phyloP scores from a whole-genome alignment of 2,888 invertebrate genomes.

The Cephalotes varians region DNA sequence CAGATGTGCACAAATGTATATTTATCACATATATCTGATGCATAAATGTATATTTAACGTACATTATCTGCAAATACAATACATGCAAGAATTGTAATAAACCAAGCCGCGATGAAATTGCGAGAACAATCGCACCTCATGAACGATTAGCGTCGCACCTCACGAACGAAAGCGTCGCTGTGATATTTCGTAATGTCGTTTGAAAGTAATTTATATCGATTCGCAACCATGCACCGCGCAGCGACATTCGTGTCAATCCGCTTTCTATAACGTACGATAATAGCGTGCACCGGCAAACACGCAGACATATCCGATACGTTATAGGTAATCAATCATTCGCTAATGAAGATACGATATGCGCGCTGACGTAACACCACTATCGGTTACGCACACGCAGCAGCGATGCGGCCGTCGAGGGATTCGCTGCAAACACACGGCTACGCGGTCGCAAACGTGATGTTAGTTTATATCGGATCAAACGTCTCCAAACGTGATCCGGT shows the following conservation, averaged over 20 bases:
- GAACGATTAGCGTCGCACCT: conserved; percentile 4
- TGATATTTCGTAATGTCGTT: conserved; percentile 38
- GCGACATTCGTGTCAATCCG: conserved; percentile 44
- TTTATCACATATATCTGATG: too few species aligned
- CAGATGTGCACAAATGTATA: background rate
- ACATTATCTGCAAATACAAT: background rate
- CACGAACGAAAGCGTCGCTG: background rate
- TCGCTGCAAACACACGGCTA: conserved; percentile 8
- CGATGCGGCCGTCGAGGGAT: background rate
- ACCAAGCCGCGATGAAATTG: conserved; percentile 2
- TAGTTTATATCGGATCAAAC: conserved; percentile 25
- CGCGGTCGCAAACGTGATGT: conserved; percentile 28
- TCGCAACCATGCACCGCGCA: background rate
- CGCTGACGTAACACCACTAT: conserved; percentile 54
- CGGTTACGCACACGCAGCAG: conserved; percentile 36
- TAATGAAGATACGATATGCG: conserved; percentile 61
- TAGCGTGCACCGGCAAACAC: conserved; percentile 39
- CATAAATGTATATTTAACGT: background rate
- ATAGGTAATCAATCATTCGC: conserved; percentile 57
- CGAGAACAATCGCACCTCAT: background rate
- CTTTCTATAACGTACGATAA: conserved; percentile 47
- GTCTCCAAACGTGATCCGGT: conserved; percentile 32
- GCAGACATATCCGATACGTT: conserved; percentile 38
- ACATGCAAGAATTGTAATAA: background rate
- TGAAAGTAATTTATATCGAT: conserved; percentile 60